phyloP scores from a whole-genome alignment of 2,113 vertebrate species.

The Poicephalus gulielmi region DNA sequence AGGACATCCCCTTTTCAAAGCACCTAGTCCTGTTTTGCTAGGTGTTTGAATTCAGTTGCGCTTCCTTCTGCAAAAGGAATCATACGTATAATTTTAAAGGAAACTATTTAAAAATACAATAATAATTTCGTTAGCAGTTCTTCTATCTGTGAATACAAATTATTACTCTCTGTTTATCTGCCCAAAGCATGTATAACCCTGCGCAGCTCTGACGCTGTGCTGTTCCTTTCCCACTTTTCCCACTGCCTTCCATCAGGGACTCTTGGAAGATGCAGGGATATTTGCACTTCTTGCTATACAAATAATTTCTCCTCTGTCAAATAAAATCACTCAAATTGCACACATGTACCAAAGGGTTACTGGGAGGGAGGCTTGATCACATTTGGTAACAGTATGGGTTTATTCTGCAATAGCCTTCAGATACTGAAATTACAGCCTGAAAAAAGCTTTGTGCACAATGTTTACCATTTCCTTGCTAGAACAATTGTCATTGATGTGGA shows the following conservation, averaged over 20 bases:
- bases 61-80: background rate
- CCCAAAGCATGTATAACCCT: background rate
- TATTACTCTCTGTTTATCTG: background rate
- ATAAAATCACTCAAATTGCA: background rate
- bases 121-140: background rate
- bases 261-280: background rate
- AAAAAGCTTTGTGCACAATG: background rate
- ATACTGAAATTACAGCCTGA: background rate
- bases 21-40: background rate
- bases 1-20: background rate
- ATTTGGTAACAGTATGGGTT: background rate
- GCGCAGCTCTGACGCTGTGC: background rate
- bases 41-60: background rate
- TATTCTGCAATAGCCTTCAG: background rate
- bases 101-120: background rate
- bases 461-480: background rate
- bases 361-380: background rate
- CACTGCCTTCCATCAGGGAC: background rate
- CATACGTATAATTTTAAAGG: background rate
- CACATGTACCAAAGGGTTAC: background rate
- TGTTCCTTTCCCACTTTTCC: background rate
- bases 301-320: background rate
- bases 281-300: background rate
- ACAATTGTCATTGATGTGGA: background rate
- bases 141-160: background rate